Evolutionary conservation across 2,113 vertebrate species (phyloP), one percentile per base, ranked within the genome.

Genomic region (Oreochromis niloticus): DNA sequence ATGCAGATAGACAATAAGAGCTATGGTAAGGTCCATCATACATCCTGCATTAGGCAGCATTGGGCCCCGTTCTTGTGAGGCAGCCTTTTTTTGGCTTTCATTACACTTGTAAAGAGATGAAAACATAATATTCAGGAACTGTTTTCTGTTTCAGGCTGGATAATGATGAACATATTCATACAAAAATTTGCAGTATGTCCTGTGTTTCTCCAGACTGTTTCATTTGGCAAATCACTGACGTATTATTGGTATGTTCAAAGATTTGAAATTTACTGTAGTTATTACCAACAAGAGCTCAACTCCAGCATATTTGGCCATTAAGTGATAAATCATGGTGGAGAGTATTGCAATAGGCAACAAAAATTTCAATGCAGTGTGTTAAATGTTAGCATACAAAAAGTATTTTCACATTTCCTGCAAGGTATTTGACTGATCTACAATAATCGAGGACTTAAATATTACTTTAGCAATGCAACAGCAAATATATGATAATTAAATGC

Each of bases 1-100:
- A 46, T 46, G 66, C 30, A 88, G 86, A 88, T 46, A 43, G 46
- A 63, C 34, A 63, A 1, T 63, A 83, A 87, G 54, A 85, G 55
- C 1, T 36, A 36, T 36, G 61, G 17, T 71, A 54, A 56, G 68
- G 30, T 66, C 19, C 46, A 52, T 52, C 22, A 30, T 56, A 24
- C 52, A 34, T 12, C 36, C 56, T 24, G 66, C 66, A 86, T 84
- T 56, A 86, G 24, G n/a, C 55, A 14, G 63, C 54, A 50, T 17
- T 54, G 30, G 63, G 7, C 22, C 1, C 2, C 32, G 66, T 56
- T 59, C 71, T 43, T 48, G 48, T 34, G 24, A 78, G 43, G 63
- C 86, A 80, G 75, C 19, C 30, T 66, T 46, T 52, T 48, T 27
- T 57, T 19, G 63, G 61, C 61, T 52, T 80, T 82, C 22, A 80